A percentile compares a stretch with the other conserved stretches of the same genome.
These are phyloP conservation scores for Anniella stebbinsi DNA, from an alignment of 2,797 vertebrate species.

Conservation along the genomic window DNA sequence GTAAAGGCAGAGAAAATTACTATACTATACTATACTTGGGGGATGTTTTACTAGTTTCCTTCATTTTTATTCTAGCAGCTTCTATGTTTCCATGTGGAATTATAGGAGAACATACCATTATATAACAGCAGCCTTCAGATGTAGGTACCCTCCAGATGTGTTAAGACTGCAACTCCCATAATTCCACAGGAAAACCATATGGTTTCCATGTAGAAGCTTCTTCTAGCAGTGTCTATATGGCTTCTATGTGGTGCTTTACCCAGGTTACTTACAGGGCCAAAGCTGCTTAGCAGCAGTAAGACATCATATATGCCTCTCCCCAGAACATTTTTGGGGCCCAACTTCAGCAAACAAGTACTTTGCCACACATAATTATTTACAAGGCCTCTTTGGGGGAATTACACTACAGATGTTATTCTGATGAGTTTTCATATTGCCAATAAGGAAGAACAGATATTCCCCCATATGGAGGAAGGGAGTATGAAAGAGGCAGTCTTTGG, in stretches of 20 bases:
- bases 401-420: not conserved
- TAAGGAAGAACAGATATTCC: not conserved
- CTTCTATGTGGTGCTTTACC: not conserved
- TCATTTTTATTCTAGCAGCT: not conserved
- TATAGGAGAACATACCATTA: no score
- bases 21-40: no score
- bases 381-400: not conserved
- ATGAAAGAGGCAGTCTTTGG: not conserved
- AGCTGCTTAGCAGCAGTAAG: not conserved
- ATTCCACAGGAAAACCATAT: no score
- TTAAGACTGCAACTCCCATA: no score
- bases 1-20: no score
- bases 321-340: not conserved
- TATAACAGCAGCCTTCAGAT: no score
- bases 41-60: not conserved
- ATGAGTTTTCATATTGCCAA: not conserved
- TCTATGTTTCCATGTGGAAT: not conserved
- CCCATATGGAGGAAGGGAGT: not conserved
- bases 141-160: no score
- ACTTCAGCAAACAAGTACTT: not conserved
- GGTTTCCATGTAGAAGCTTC: no score
- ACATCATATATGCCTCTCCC: not conserved
- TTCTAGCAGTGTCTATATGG: not conserved
- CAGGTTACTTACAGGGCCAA: not conserved
- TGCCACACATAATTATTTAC: not conserved